Base-by-base conservation (phyloP, 2,113 vertebrate genomes). In the Callocephalon fimbriatum region DNA sequence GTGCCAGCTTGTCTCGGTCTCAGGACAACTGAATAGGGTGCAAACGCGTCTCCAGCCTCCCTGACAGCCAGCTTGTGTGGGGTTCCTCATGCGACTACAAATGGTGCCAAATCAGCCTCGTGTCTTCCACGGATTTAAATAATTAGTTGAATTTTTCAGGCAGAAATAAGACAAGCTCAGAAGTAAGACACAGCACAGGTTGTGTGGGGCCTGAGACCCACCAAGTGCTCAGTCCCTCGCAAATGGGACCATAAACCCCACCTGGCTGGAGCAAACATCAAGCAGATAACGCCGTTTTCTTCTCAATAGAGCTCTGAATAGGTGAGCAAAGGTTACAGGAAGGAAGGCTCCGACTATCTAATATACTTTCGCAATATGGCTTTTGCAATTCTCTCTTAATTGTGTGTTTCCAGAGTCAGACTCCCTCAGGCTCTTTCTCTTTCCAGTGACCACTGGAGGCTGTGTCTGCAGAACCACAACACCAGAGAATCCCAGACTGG, bases 281-380 rank as follows among this genome's bases (percentile, higher is more conserved):
- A 53, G 56, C 70, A 72, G 70, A 15, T 26, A 62, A 59, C 0
- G 0, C 37, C 6, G 7, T 53, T n/a, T n/a, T 40, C 56, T 78
- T 63, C 82, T 59, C 27, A 40, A 13, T 0, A 26, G 19, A 50
- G 47, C 45, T 74, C 32, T 29, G 9, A 56, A 15, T 9, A 71
- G 53, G 72, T 70, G 86, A 76, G 72, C 48, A 80, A 95, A 95
- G 54, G 88, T 86, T 67, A 70, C 72, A 77, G 72, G 75, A 87
- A 95, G 40, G 44, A 77, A 92, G 65, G 58, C 38, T 83, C 15
- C 7, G 27, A 25, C 76, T 51, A 53, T 62, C 38, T 61, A 15
- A 58, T 1, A 45, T 0, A 38, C 27, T 45, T 90, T 42, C 54
- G n/a, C 78, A 93, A n/a, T 25, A 4, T 2, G 2, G 83, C 56